Evolutionary conservation across 1,140 invertebrate genomes (phyloP).

Genomic region (Micrasema minimum): DNA sequence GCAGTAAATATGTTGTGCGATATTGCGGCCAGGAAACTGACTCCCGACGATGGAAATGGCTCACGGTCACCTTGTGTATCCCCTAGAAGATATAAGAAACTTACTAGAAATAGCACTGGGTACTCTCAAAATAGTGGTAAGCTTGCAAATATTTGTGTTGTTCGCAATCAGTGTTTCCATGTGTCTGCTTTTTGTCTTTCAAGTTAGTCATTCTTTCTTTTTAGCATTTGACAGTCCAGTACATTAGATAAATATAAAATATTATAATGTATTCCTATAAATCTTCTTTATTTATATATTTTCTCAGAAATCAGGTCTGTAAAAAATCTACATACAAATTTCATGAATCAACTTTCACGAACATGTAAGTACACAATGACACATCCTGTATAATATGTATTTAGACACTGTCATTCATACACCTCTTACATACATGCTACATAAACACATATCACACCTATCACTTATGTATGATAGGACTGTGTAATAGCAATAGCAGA

Average conservation of each 20-base stretch:
- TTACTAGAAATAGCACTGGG: slow-evolving; percentile 65
- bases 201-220: slow-evolving; percentile 36
- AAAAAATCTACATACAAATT: slow-evolving; percentile 15
- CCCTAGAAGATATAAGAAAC: slow-evolving; percentile 68
- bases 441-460: too few species aligned
- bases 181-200: slow-evolving; percentile 43
- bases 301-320: slow-evolving; percentile 54
- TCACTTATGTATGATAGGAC: too few species aligned
- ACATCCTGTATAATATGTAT: slow-evolving; percentile 1
- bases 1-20: slow-evolving; percentile 85
- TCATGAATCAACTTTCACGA: slow-evolving; percentile 9
- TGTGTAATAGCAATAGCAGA: too few species aligned
- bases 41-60: slow-evolving; percentile 70
- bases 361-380: slow-evolving; percentile 27
- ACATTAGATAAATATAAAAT: slow-evolving; percentile 26
- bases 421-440: too few species aligned
- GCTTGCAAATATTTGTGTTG: slow-evolving; percentile 36
- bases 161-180: slow-evolving; percentile 41
- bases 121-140: slow-evolving; percentile 64
- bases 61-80: slow-evolving; percentile 72
- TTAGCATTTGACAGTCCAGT: slow-evolving; percentile 41
- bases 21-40: slow-evolving; percentile 78
- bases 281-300: slow-evolving; percentile 38
- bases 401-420: too few species aligned
- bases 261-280: slow-evolving; percentile 2